Percentiles rank a stretch among this genome's conserved stretches.
These are phyloP conservation scores for Hippoglossus hippoglossus DNA, from an alignment of 2,797 vertebrate species.

Conservation along the genomic window DNA sequence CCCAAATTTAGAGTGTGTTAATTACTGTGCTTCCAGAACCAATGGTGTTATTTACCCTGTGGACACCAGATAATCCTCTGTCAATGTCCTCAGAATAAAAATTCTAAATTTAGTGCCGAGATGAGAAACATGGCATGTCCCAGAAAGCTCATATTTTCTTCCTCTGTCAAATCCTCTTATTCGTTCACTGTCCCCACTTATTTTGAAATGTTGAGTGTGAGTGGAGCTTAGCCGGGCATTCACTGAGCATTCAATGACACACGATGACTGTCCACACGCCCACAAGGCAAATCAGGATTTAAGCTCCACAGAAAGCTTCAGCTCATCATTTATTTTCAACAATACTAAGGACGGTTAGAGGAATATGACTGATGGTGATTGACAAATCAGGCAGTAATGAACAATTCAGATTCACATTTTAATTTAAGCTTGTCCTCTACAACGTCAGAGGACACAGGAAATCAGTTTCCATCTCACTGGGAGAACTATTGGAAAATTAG, in stretches of 20 bases:
- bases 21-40: conserved; percentile 34
- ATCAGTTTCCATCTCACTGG: not conserved
- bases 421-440: too few species aligned
- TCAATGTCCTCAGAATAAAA: conserved; percentile 34
- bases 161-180: conserved; percentile 38
- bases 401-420: too few species aligned
- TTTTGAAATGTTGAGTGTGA: conserved; percentile 11
- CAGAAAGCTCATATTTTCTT: conserved; percentile 45
- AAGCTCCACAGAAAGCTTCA: too few species aligned
- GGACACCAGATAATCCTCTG: conserved; percentile 46
- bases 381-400: too few species aligned
- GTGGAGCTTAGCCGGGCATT: conserved; percentile 10
- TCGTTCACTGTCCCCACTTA: conserved; percentile 21
- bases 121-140: conserved; percentile 35
- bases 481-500: too few species aligned
- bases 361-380: too few species aligned
- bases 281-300: too few species aligned
- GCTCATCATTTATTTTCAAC: too few species aligned
- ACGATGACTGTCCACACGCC: not conserved
- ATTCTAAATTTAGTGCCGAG: conserved; percentile 43
- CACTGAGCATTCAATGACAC: conserved; percentile 14
- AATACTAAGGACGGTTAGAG: too few species aligned
- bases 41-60: conserved; percentile 37
- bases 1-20: conserved; percentile 27
- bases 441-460: not conserved